Evolutionary conservation across 2,888 invertebrate species (phyloP), one percentile per base, ranked within the genome.

Genomic region (Ennomos erosarius): DNA sequence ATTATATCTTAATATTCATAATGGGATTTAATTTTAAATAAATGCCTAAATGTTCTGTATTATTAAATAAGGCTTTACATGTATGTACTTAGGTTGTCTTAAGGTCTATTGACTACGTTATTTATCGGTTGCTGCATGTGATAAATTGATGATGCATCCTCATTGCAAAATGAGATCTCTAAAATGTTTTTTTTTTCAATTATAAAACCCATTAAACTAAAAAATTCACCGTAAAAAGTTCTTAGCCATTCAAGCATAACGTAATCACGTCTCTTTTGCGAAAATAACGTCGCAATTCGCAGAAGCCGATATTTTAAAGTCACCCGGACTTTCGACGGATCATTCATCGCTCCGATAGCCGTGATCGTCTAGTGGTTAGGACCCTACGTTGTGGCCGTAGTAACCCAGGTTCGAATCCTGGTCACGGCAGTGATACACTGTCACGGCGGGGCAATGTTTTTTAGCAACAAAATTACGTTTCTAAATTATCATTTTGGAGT

Each of bases 321-420:
- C 1, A 45, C 6, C 10, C 36, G n/a, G 49, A 59, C 34, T 61
- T 68, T 64, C 62, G 54, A 10, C 0, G 3, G 0, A 0, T 1
- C 1, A 9, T 8, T 54, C 65, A 71, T 59, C 40, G 69, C 67
- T 70, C 67, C 67, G 67, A 4, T 63, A 84, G 84, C 93, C 93
- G 93, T 93, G 93, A 93, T 94, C 93, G 93, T 94, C 93, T 94
- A 94, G 93, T 94, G 94, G 94, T 94, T 94, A 95, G 95, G 94
- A 95, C 94, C 93, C 94, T 94, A 94, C 95, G 95, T 95, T 95
- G 95, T 95, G 95, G 95, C 95, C 94, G 94, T 94, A 94, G 94
- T 94, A 94, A 95, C 94, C 94, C 94, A 94, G 94, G 94, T 95
- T 94, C 94, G 94, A 95, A 94, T 94, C 94, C 94, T 85, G 84